Base-by-base conservation (phyloP, 2,113 vertebrate genomes). In the Pteronura brasiliensis region DNA sequence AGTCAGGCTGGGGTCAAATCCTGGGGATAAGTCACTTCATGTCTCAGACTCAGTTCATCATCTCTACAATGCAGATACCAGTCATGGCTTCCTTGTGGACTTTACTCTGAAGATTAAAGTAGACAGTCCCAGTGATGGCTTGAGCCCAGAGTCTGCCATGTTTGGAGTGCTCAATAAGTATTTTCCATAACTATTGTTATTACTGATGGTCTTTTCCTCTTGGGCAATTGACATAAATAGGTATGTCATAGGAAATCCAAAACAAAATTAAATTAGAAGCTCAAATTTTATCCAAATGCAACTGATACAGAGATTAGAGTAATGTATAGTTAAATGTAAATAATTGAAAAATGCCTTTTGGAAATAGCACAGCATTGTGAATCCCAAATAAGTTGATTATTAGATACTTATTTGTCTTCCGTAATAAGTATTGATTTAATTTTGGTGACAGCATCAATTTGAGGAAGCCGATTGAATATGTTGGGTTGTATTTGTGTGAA, bases 361-460 rank as follows among this genome's bases (percentile, higher is more conserved):
- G 49, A 97, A 72, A 86, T 27, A 87, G 88, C 63, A 49, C 74
- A 83, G 67, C 67, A 42, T 72, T 63, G 61, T 13, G 76, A 81
- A 84, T 95, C 82, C 82, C 95, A 86, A 67, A 95, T 72, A 77
- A 92, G 92, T 79, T 79, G 91, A 92, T 97, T 95, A 95, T 97
- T 97, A 81, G 93, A 84, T 91, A n/a, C 67, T 61, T 82, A 79
- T 25, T 96, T 59, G 21, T 80, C 44, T 49, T 72, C 93, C 71
- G 8, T 20, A 89, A 61, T 57, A 93, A 89, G 27, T 77, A 92
- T 95, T 95, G 95, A 93, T 88, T 96, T 90, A 47, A 96, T 96
- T 95, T 95, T 80, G 92, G 74, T 93, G 93, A 93, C 87, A 72
- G 82, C 65, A 69, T 93, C 87, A 83, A 20, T 88, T 92, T 88